Percentiles rank a stretch among this genome's conserved stretches.
phyloP scores from a whole-genome alignment of 2,113 vertebrate species.

The Triplophysa dalaica region DNA sequence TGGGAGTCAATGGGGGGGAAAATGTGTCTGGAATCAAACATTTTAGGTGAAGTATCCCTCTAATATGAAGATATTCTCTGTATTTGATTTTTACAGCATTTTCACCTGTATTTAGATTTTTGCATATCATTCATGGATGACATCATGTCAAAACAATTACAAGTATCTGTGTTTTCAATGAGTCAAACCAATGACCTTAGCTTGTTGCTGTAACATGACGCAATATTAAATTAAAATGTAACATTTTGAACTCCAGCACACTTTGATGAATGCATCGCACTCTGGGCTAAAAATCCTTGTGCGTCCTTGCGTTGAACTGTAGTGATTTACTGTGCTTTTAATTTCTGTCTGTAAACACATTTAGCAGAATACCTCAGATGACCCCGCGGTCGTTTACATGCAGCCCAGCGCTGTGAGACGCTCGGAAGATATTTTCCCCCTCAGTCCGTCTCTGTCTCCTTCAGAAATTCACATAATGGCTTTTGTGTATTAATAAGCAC shows the following conservation, averaged over 20 bases:
- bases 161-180: no score
- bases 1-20: no score
- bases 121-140: no score
- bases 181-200: no score
- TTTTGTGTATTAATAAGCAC: conserved; percentile 53
- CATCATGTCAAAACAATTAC: no score
- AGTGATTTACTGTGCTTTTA: conserved; percentile 27
- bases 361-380: conserved; percentile 14
- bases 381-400: background rate
- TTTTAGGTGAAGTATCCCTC: no score
- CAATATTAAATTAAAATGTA: no score
- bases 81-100: no score
- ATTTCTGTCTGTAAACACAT: conserved; percentile 14
- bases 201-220: no score
- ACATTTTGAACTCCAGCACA: background rate
- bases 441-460: background rate
- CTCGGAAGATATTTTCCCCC: background rate
- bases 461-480: background rate
- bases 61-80: no score
- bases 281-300: background rate
- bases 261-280: background rate
- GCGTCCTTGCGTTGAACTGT: conserved; percentile 24
- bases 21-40: no score
- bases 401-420: background rate
- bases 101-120: no score